Conservation (phyloP, 1,140 invertebrate species). For the Drosophila rhopaloa region DNA sequence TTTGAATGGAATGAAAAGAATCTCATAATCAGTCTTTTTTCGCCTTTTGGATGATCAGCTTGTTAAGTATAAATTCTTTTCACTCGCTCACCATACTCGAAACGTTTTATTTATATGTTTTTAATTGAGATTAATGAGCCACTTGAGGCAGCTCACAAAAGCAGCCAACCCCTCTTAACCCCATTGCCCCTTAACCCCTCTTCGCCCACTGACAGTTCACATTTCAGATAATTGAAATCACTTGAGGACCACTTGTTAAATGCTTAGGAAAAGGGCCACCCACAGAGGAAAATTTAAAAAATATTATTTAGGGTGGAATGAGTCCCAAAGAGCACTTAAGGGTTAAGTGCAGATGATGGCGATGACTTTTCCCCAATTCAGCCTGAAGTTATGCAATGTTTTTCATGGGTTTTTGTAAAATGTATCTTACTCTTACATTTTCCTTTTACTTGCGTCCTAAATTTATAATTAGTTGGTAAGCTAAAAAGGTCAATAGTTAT, state of each 20-base stretch:
- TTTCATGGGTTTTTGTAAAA: slow-evolving; percentile 1
- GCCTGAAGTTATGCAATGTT: slow-evolving; percentile 63
- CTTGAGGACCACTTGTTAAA: slow-evolving; percentile 51
- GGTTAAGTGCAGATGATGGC: slow-evolving; percentile 6
- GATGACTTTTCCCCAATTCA: slow-evolving; percentile 1
- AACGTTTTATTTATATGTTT: slow-evolving; percentile 61
- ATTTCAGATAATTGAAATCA: slow-evolving; percentile 68
- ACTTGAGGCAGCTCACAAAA: slow-evolving; percentile 46
- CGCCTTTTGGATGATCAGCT: slow-evolving; percentile 11
- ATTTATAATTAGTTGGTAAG: slow-evolving; percentile 3
- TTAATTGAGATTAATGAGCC: slow-evolving; percentile 79
- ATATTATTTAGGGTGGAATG: slow-evolving; percentile 1
- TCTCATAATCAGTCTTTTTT: slow-evolving; percentile 10
- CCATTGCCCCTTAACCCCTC: neutral
- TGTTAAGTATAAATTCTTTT: slow-evolving; percentile 2
- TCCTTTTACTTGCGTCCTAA: slow-evolving; percentile 4
- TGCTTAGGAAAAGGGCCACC: slow-evolving; percentile 38
- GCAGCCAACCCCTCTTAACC: slow-evolving; percentile 2
- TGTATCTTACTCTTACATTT: neutral
- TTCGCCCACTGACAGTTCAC: slow-evolving; percentile 32
- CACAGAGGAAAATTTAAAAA: slow-evolving; percentile 21
- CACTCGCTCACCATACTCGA: slow-evolving; percentile 1
- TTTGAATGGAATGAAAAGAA: slow-evolving; percentile 20
- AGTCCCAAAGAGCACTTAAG: neutral
- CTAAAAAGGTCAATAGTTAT: slow-evolving; percentile 22